Evolutionary conservation across 2,113 vertebrate species (phyloP).

Genomic region (Forbesichthys papilliferus): DNA sequence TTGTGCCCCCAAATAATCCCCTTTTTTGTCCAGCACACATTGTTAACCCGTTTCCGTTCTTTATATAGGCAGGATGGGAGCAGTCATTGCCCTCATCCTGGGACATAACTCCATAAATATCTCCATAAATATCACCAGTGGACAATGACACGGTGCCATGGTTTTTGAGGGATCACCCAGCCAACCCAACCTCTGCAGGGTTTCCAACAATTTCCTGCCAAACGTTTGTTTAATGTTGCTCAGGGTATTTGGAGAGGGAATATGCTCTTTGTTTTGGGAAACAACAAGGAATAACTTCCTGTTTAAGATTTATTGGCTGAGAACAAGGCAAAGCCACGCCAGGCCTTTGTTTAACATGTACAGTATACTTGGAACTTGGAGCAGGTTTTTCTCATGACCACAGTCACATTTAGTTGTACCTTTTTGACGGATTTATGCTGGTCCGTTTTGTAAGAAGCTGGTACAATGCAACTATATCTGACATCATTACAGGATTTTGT

Average conservation of each 20-base stretch:
- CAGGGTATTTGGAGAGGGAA: constrained; percentile 45
- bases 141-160: constrained; percentile 10
- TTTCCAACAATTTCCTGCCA: constrained; percentile 26
- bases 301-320: constrained; percentile 37
- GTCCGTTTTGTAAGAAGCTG: not conserved
- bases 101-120: constrained; percentile 41
- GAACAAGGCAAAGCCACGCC: constrained; percentile 2
- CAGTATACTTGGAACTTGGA: constrained; percentile 29
- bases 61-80: constrained; percentile 77
- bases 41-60: constrained; percentile 58
- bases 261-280: constrained; percentile 36
- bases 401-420: not conserved
- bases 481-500: too few relatives aligned
- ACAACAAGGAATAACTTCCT: constrained; percentile 55
- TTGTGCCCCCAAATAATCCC: constrained; percentile 33
- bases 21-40: constrained; percentile 32
- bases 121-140: constrained; percentile 54
- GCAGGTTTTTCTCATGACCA: constrained; percentile 8
- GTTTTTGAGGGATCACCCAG: constrained; percentile 17
- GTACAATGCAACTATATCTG: not conserved
- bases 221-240: constrained; percentile 35
- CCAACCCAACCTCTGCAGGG: constrained; percentile 2
- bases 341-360: constrained; percentile 27
- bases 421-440: not conserved
- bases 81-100: constrained; percentile 52